phyloP scores from a whole-genome alignment of 2,113 vertebrate genomes.

The Porphyrio hochstetteri region DNA sequence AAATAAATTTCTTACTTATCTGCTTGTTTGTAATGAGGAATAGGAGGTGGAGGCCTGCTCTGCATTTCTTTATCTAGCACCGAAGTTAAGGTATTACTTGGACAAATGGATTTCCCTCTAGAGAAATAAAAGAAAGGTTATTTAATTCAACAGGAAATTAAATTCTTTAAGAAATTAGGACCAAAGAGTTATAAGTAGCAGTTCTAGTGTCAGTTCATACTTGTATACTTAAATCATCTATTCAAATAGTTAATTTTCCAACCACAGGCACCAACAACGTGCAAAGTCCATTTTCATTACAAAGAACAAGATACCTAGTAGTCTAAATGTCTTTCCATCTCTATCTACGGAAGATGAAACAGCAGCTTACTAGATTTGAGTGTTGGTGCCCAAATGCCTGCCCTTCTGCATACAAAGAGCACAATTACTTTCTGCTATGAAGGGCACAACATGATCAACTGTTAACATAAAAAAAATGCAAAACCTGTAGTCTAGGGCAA shows the following conservation, averaged over 20 bases:
- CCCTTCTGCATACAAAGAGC: neutral
- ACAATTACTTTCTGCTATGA: neutral
- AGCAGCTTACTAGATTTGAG: neutral
- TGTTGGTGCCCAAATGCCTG: neutral
- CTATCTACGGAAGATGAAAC: neutral
- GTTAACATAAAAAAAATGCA: neutral
- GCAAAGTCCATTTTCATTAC: neutral
- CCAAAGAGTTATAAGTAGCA: neutral
- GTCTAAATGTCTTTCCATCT: neutral
- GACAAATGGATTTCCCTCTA: conserved; percentile 92
- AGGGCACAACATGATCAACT: neutral
- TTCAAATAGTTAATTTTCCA: neutral
- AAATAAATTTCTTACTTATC: conserved; percentile 83
- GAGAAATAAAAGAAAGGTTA: conserved; percentile 50
- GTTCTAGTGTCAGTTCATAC: neutral
- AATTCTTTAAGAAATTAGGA: neutral
- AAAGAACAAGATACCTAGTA: neutral
- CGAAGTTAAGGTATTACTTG: conserved; percentile 84
- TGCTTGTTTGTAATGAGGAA: conserved; percentile 90
- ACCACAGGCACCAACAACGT: neutral
- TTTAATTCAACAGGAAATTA: neutral
- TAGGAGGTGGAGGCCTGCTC: conserved; percentile 86
- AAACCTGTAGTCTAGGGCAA: neutral
- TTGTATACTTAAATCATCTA: neutral
- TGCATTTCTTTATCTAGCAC: conserved; percentile 88